Evolutionary conservation across 2,888 invertebrate genomes (phyloP).

Genomic region (Syrista parreyssii): DNA sequence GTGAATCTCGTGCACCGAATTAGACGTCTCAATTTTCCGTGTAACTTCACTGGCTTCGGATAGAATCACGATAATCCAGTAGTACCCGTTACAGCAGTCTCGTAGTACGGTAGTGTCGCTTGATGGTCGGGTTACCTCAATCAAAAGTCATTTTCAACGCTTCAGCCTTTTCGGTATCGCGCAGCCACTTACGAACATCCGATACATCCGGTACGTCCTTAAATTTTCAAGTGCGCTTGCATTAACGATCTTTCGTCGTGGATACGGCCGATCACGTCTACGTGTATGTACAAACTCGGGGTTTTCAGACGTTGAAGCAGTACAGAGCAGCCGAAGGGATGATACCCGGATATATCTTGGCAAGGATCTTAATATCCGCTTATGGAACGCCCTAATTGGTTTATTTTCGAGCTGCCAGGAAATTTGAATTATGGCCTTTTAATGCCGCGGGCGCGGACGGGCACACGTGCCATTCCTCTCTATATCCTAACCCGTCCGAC

Average conservation of each 20-base stretch:
- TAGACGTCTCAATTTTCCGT: too few species aligned
- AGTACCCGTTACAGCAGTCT: too few species aligned
- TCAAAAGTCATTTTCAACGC: too few species aligned
- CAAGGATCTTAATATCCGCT: slow-evolving; percentile 45
- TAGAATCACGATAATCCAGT: too few species aligned
- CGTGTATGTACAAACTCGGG: neutral
- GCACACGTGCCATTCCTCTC: neutral
- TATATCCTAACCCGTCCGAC: neutral
- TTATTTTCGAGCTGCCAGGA: slow-evolving; percentile 40
- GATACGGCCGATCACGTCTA: neutral
- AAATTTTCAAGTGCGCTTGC: slow-evolving; percentile 15
- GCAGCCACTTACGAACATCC: neutral
- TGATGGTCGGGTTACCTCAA: too few species aligned
- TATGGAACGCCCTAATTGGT: slow-evolving; percentile 40
- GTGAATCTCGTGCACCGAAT: too few species aligned
- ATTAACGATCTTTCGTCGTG: neutral
- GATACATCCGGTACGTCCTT: slow-evolving; percentile 19
- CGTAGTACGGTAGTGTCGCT: too few species aligned
- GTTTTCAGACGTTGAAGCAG: neutral
- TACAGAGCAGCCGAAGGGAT: neutral
- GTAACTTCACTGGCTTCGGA: too few species aligned
- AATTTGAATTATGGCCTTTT: slow-evolving; percentile 44
- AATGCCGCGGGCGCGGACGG: slow-evolving; percentile 24
- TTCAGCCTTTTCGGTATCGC: neutral
- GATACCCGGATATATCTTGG: slow-evolving; percentile 5